phyloP scores from a whole-genome alignment of 2,113 vertebrate genomes.

The Garra rufa region DNA sequence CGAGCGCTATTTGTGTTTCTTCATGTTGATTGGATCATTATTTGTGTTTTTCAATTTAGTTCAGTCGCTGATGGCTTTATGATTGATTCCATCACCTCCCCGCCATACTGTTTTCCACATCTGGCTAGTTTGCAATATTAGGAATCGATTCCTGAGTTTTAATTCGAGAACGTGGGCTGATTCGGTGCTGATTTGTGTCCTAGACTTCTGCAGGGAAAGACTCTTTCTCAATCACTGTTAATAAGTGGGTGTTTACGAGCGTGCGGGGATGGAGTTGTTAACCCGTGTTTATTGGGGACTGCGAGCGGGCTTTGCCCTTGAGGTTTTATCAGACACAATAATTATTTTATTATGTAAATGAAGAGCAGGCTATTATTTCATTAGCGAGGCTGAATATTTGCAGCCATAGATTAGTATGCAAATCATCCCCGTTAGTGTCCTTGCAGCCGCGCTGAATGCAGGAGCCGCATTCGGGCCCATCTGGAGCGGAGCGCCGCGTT shows the following conservation, averaged over 20 bases:
- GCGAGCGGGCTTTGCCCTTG: constrained; percentile 72
- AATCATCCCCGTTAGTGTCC: constrained; percentile 60
- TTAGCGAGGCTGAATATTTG: constrained; percentile 76
- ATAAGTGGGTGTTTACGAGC: constrained; percentile 44
- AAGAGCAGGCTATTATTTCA: constrained; percentile 78
- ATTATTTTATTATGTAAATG: constrained; percentile 86
- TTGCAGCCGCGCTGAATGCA: constrained; percentile 59
- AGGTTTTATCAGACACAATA: constrained; percentile 79
- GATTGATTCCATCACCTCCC: not conserved
- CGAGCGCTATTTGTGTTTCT: constrained; percentile 9
- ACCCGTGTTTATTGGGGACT: constrained; percentile 51
- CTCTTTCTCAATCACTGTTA: not conserved
- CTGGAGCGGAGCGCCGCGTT: constrained; percentile 54
- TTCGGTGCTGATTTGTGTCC: not conserved
- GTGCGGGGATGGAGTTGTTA: constrained; percentile 56
- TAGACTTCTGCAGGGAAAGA: not conserved
- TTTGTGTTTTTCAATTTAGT: constrained; percentile 37
- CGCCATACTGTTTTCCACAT: not conserved
- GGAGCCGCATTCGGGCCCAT: constrained; percentile 45
- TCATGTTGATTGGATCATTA: constrained; percentile 45
- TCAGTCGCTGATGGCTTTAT: constrained; percentile 33
- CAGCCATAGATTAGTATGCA: constrained; percentile 80
- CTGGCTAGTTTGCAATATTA: constrained; percentile 33
- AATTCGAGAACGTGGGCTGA: not conserved
- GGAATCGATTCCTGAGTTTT: constrained; percentile 21